Conservation (phyloP, 2,113 vertebrate species). For the Turdus rufiventris region DNA sequence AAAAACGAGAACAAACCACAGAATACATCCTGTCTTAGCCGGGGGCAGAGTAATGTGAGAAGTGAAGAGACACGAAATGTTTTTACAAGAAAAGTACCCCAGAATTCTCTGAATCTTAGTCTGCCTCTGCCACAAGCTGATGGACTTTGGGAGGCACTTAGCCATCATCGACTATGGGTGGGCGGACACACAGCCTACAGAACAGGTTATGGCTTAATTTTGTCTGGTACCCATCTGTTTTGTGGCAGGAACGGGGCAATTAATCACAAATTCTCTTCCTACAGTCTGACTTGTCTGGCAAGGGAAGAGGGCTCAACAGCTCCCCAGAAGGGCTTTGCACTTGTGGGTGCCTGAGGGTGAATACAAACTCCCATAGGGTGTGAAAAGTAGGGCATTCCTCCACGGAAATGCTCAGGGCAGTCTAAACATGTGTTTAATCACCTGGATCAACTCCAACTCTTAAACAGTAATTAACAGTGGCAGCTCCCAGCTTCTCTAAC, state of each 20-base stretch:
- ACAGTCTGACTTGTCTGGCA: background rate
- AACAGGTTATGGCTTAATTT: background rate
- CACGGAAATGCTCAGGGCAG: background rate
- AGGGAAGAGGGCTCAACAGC: background rate
- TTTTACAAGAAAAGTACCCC: background rate
- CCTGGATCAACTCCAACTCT: background rate
- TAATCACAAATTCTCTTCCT: background rate
- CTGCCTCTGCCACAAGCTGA: background rate
- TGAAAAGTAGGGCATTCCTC: background rate
- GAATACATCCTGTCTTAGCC: background rate
- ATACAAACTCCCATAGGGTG: fast-evolving
- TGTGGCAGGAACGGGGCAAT: background rate
- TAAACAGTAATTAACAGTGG: background rate
- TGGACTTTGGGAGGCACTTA: background rate
- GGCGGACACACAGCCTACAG: background rate
- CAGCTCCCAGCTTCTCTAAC: background rate
- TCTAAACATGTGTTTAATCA: background rate
- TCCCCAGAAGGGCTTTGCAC: background rate
- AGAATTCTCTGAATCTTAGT: background rate
- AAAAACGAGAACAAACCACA: background rate
- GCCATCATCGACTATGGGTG: fast-evolving
- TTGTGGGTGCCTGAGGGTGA: fast-evolving
- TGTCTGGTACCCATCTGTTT: background rate
- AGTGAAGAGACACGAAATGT: background rate
- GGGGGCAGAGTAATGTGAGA: background rate